A percentile compares a stretch with the other conserved stretches of the same genome.
These are phyloP conservation scores for Cranoglanis bouderius DNA, from an alignment of 2,113 vertebrate species.

Conservation along the genomic window DNA sequence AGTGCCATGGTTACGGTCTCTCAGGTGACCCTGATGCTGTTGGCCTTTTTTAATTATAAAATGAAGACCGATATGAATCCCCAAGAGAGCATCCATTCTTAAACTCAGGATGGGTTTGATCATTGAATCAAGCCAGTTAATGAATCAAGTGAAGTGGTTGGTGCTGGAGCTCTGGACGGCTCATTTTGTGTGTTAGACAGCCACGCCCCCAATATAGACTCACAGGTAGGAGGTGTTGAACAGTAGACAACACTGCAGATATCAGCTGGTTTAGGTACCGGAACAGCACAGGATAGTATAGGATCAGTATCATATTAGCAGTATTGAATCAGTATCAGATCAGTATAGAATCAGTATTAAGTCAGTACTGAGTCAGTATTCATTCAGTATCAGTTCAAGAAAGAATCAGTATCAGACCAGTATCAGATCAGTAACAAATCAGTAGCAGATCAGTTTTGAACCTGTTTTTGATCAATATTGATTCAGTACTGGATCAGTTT, in stretches of 20 bases:
- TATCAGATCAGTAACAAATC: not conserved
- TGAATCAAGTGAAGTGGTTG: not conserved
- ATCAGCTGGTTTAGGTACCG: not conserved
- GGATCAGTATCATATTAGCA: not conserved
- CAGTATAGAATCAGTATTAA: not conserved
- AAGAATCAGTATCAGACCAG: not conserved
- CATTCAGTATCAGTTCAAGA: not conserved
- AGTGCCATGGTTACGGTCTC: not conserved
- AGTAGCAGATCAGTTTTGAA: not conserved
- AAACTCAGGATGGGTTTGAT: not conserved
- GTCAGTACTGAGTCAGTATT: not conserved
- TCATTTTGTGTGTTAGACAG: not conserved
- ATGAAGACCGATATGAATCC: not conserved
- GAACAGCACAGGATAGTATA: not conserved
- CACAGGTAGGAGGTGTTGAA: not conserved
- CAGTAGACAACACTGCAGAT: not conserved
- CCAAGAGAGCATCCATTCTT: not conserved
- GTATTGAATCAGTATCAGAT: not conserved
- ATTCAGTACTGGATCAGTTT: not conserved
- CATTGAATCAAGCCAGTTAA: not conserved
- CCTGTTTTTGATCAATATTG: not conserved
- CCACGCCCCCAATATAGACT: not conserved
- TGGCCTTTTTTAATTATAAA: not conserved
- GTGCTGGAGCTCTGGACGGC: not conserved
- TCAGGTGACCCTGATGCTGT: constrained; percentile 17